Base-by-base conservation (phyloP, 37 sponge, comb jelly and placozoan genomes). In the Spongilla lacustris region DNA sequence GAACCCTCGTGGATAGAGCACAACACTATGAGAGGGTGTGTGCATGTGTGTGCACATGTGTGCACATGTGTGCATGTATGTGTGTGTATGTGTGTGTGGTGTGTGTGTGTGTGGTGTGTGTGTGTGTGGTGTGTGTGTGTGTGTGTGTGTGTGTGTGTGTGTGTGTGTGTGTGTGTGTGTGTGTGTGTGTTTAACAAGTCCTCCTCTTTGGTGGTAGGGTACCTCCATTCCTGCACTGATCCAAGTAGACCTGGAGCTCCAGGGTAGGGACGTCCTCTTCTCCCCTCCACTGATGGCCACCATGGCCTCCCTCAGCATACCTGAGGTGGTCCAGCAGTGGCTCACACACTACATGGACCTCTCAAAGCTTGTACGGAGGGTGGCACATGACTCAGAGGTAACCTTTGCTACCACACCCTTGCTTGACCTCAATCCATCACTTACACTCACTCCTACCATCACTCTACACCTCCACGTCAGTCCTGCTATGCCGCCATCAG, bases 1-100 rank as follows among this genome's bases (percentile, higher is more conserved):
- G 73, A 28, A 80, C 81, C 48, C 85, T 94, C n/a, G 66, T 79
- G n/a, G 74, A 73, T 23, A 73, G 90, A 74, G 90, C 86, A 9
- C 32, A 72, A 29, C 69, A 76, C 21, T 94, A 90, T 76, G 94
- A 94, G 69, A 91, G 85, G 86, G 90, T 90, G 50, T n/a, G 19
- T 24, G 31, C 6, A 41, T 9, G 6, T 41, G 41, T 41, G 41
- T 41, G 41, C 6, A 6, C 6, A 6, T 41, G 41, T 41, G 41
- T 41, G 41, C 6, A 6, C 6, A 6, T 41, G 41, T 41, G 41
- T 41, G 41, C 6, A 6, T 6, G 6, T 41, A 6, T 41, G 41
- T 6, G 6, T 41, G 41, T 41, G 41, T 41, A 6, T 41, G 41
- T 41, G 41, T 6, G 6, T 41, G 41, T 6, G 41, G 6, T 41